phyloP scores from a whole-genome alignment of 2,113 vertebrate genomes.

The Bubo bubo region DNA sequence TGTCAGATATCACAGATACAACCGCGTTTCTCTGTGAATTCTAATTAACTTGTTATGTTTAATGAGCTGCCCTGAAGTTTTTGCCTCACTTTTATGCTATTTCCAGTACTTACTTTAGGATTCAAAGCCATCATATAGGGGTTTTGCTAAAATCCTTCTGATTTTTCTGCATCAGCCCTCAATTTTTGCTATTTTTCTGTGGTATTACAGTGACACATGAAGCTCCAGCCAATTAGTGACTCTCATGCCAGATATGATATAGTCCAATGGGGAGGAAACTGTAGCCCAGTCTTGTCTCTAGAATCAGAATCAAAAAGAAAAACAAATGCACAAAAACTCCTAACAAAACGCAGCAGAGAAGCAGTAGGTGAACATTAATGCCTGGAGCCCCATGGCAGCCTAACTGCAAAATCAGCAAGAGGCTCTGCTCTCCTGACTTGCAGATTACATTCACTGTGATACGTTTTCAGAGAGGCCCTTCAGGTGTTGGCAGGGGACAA shows the following conservation, averaged over 20 bases:
- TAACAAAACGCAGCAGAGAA: background rate
- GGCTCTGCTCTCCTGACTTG: background rate
- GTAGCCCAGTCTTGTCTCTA: background rate
- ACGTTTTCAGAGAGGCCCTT: background rate
- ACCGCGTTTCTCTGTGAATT: conserved; percentile 14
- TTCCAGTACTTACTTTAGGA: background rate
- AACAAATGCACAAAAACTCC: background rate
- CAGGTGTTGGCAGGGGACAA: fast-evolving
- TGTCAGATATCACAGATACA: conserved; percentile 17
- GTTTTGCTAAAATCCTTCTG: background rate
- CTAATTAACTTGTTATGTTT: conserved; percentile 16
- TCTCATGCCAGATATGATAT: background rate
- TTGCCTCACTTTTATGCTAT: background rate
- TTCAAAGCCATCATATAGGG: background rate
- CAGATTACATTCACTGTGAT: background rate
- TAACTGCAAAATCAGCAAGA: background rate
- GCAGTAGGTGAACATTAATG: background rate
- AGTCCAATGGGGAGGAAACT: background rate
- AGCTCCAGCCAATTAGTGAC: background rate
- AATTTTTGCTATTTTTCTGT: background rate
- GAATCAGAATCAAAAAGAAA: background rate
- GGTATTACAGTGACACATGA: background rate
- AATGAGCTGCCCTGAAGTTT: background rate
- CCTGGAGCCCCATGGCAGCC: background rate
- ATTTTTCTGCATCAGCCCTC: background rate